Evolutionary conservation across 2,113 vertebrate genomes (phyloP).

Genomic region (Proterorhinus semilunaris): DNA sequence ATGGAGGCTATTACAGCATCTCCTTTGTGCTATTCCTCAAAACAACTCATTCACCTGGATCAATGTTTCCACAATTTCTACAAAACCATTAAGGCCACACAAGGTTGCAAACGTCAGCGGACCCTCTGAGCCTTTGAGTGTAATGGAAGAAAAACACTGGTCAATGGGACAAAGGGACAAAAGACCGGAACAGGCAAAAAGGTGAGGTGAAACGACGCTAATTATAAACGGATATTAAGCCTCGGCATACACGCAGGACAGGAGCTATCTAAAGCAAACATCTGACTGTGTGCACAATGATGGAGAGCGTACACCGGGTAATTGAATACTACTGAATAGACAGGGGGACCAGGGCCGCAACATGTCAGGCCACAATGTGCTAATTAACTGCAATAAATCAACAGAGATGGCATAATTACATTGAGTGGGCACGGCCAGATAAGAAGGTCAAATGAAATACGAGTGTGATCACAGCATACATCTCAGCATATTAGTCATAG

Average conservation of each 20-base stretch:
- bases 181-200: not conserved
- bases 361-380: not conserved
- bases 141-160: not conserved
- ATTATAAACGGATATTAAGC: slow-evolving; percentile 6
- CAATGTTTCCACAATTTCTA: not conserved
- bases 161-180: not conserved
- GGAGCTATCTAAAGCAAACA: slow-evolving; percentile 12
- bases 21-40: not conserved
- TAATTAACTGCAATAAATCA: slow-evolving; percentile 8
- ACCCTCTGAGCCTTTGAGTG: not conserved
- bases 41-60: not conserved
- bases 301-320: not conserved
- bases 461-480: not conserved
- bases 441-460: not conserved
- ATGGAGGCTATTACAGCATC: too few species aligned
- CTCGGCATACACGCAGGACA: not conserved
- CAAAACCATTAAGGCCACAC: not conserved
- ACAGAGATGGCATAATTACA: slow-evolving; percentile 2
- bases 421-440: not conserved
- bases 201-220: not conserved
- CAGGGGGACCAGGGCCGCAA: not conserved
- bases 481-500: not conserved
- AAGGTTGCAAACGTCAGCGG: not conserved
- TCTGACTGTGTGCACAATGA: slow-evolving; percentile 5
- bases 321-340: slow-evolving; percentile 3